phyloP scores from a whole-genome alignment of 2,888 invertebrate genomes.

The Phoronis australis region DNA sequence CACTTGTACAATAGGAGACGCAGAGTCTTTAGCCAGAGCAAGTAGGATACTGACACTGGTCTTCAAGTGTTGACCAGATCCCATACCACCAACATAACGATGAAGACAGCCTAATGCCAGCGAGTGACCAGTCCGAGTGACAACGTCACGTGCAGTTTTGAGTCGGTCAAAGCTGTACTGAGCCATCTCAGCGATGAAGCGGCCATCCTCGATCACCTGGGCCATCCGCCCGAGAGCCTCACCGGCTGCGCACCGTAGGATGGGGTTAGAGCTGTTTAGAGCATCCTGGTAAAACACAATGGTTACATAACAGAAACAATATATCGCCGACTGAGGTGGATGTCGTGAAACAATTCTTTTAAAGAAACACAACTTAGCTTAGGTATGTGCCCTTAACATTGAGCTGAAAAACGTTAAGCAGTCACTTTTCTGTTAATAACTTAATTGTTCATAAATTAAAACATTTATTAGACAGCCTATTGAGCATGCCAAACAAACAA shows the following conservation, averaged over 20 bases:
- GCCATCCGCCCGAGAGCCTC: slow-evolving; percentile 91
- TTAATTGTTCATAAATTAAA: too few relatives aligned
- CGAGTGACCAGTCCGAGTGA: slow-evolving; percentile 77
- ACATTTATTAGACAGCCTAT: too few relatives aligned
- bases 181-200: slow-evolving; percentile 82
- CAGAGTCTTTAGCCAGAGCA: slow-evolving; percentile 87
- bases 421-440: too few relatives aligned
- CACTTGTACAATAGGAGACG: slow-evolving; percentile 90
- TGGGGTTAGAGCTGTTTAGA: slow-evolving; percentile 55
- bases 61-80: slow-evolving; percentile 88
- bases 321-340: too few relatives aligned
- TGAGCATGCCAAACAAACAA: too few relatives aligned
- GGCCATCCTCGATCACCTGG: slow-evolving; percentile 79
- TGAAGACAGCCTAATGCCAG: slow-evolving; percentile 94
- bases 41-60: slow-evolving; percentile 91
- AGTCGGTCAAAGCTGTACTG: slow-evolving; percentile 80
- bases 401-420: too few relatives aligned
- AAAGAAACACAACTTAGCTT: too few relatives aligned
- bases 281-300: slow-evolving; percentile 48
- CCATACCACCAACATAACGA: slow-evolving; percentile 91
- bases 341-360: too few relatives aligned
- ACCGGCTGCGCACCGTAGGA: slow-evolving; percentile 86
- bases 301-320: too few relatives aligned
- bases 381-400: too few relatives aligned
- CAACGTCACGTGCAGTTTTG: slow-evolving; percentile 80